These are phyloP conservation scores for Ficedula albicollis DNA, from an alignment of 2,797 vertebrate genomes.

Conservation along the genomic window DNA sequence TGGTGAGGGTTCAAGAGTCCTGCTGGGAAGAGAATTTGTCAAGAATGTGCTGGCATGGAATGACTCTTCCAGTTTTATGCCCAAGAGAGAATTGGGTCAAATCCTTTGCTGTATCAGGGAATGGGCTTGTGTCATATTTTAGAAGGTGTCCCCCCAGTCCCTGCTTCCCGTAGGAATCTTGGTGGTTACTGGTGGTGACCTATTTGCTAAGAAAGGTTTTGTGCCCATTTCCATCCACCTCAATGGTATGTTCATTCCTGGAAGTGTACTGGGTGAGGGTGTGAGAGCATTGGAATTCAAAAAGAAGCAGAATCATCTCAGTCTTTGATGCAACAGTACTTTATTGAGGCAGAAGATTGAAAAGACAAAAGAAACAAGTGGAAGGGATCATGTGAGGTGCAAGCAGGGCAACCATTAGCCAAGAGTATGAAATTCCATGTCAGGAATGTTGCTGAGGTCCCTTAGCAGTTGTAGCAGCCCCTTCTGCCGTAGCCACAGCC, in stretches of 20 bases:
- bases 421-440: rapidly evolving
- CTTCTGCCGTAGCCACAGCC: background rate
- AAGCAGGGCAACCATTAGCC: rapidly evolving
- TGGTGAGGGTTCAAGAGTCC: too few species aligned
- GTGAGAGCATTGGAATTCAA: rapidly evolving
- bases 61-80: too few species aligned
- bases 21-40: background rate
- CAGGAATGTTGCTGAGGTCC: rapidly evolving
- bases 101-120: too few species aligned
- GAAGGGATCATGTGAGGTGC: background rate
- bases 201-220: too few species aligned
- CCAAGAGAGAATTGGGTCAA: background rate
- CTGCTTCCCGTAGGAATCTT: too few species aligned
- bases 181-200: too few species aligned
- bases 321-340: background rate
- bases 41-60: background rate
- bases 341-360: background rate
- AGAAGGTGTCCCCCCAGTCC: too few species aligned
- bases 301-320: background rate
- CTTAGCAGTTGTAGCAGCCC: background rate
- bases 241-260: too few species aligned
- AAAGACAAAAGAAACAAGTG: background rate
- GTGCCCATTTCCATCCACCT: too few species aligned
- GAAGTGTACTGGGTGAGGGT: too few species aligned
- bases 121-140: background rate